Evolutionary conservation across 2,113 vertebrate species (phyloP), one percentile per base, ranked within the genome.

Genomic region (human): DNA sequence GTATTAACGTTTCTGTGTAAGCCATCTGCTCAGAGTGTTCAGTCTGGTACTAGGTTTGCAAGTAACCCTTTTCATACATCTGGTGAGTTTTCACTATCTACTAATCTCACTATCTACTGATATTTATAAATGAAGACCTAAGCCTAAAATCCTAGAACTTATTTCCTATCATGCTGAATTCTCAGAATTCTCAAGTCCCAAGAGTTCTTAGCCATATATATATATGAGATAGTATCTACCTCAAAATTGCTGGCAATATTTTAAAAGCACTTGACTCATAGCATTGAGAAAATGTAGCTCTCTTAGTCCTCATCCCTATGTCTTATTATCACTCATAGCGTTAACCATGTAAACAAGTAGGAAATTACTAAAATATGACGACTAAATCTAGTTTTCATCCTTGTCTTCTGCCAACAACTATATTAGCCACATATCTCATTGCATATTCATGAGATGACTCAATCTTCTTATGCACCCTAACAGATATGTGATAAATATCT

Each of bases 281-380:
- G 18, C 68, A 92, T 40, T 94, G 35, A 90, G 80, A 97, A 96
- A 96, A 93, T 82, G 84, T 40, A 93, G 73, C 35, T 92, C 6
- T 84, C 61, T 92, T 85, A 40, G 16, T 59, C n/a, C 22, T 83
- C 86, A 92, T 52, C 10, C 45, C 27, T 81, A 50, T 64, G 79
- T 93, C 23, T 94, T 87, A 72, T 76, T 79, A 82, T 57, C 22
- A 35, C 1, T 78, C 57, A 70, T 7, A 73, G 59, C 30, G 30
- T 45, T 59, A 85, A 85, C 35, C 13, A 89, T 11, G 32, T 40
- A 78, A 52, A n/a, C 11, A 94, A 87, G 38, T 30, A 38, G 89
- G 25, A 96, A 82, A 83, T 81, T 81, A 90, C 18, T 76, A 64
- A 73, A 75, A 66, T 66, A 88, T 57, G 50, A 95, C 73, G 8